A percentile compares a stretch with the other conserved stretches of the same genome.
Evolutionary conservation across 2,888 invertebrate genomes (phyloP).

Genomic region (Rhorus exstirpatorius): DNA sequence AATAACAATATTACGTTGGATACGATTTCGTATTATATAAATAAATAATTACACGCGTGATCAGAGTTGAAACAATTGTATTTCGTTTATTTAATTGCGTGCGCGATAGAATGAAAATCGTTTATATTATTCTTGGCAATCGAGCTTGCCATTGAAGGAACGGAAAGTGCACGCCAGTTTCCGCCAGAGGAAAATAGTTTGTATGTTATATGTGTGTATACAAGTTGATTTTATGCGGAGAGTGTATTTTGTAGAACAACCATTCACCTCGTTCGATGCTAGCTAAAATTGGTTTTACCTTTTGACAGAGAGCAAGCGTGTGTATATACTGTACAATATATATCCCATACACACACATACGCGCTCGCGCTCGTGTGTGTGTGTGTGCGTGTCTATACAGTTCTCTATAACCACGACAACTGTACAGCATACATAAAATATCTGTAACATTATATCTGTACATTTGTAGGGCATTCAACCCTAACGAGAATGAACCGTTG

Average conservation of each 20-base stretch:
- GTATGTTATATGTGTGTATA: not conserved
- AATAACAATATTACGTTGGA: not conserved
- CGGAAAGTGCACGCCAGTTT: constrained; percentile 21
- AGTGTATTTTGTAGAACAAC: not conserved
- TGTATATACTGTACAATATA: not conserved
- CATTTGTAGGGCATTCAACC: too few species aligned
- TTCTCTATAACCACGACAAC: too few species aligned
- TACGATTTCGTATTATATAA: constrained; percentile 1
- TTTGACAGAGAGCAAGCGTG: not conserved
- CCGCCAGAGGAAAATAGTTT: not conserved
- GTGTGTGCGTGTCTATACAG: not conserved
- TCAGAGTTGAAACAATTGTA: not conserved
- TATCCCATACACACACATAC: not conserved
- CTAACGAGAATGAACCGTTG: too few species aligned
- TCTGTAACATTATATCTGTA: too few species aligned
- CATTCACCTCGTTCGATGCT: constrained; percentile 23
- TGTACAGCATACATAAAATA: too few species aligned
- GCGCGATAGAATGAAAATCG: constrained; percentile 5
- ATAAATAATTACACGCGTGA: constrained; percentile 19
- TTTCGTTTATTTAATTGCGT: constrained; percentile 10
- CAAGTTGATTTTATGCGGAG: not conserved
- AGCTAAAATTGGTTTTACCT: constrained; percentile 22
- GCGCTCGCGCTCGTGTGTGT: too few species aligned
- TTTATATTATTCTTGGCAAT: constrained; percentile 20
- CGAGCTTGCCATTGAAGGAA: constrained; percentile 39